These are phyloP conservation scores for Polypterus senegalus DNA, from an alignment of 2,113 vertebrate genomes.

Conservation along the genomic window DNA sequence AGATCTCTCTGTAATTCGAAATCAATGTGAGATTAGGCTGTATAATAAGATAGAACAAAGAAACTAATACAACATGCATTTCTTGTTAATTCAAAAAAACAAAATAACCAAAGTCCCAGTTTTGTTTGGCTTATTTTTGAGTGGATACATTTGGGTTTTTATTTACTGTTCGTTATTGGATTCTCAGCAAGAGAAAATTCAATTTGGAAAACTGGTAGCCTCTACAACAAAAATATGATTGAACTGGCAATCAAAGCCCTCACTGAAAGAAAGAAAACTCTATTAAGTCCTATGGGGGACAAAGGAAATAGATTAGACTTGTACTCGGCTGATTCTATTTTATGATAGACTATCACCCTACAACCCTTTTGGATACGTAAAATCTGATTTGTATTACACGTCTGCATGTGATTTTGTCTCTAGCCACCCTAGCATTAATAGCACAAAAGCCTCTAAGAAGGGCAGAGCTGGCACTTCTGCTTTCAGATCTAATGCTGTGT, in stretches of 20 bases:
- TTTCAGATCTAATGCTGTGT: no score
- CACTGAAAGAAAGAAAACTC: slow-evolving; percentile 3
- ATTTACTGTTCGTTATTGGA: slow-evolving; percentile 2
- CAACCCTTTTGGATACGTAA: slow-evolving; percentile 1
- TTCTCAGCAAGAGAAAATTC: slow-evolving; percentile 4
- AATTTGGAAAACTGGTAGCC: slow-evolving; percentile 3
- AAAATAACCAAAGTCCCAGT: background rate
- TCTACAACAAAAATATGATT: slow-evolving; percentile 5
- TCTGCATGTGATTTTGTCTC: background rate
- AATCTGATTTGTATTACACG: slow-evolving; percentile 1
- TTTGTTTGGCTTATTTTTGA: background rate
- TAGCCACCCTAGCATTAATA: background rate
- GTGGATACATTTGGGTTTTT: slow-evolving; percentile 1
- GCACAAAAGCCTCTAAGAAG: slow-evolving; percentile 1
- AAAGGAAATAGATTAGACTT: slow-evolving; percentile 9
- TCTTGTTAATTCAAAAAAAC: slow-evolving; percentile 1
- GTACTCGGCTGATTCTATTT: slow-evolving; percentile 3
- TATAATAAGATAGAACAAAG: background rate
- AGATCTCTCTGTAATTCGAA: background rate
- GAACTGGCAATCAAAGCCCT: slow-evolving; percentile 1
- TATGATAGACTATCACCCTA: slow-evolving; percentile 2
- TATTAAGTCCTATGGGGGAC: slow-evolving; percentile 4
- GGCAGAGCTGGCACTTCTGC: background rate
- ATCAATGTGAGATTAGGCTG: background rate
- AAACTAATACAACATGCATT: slow-evolving; percentile 2